Evolutionary conservation across 2,113 vertebrate genomes (phyloP), one percentile per base, ranked within the genome.

Genomic region (Oncorhynchus tshawytscha): DNA sequence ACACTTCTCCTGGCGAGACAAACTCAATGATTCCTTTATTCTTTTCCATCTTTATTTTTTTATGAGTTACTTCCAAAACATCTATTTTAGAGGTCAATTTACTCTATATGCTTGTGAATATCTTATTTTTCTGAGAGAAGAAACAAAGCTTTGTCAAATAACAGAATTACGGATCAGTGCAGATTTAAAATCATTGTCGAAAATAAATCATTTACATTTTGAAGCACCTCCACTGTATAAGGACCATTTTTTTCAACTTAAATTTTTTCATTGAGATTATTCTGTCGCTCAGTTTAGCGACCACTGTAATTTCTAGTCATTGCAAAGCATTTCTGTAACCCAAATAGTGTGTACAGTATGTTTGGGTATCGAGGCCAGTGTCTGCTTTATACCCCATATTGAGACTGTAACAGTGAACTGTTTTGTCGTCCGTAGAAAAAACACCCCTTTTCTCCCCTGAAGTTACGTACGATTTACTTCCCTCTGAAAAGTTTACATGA

Each of bases 1-100:
- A 71, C 31, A 5, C 0, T 25, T 60, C 72, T 69, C 77, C 77
- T 34, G 70, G 48, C 73, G 67, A 72, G 29, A 78, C 78, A 81
- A 72, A 70, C 39, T 18, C 72, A 73, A 70, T 64, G 66, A 82
- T 70, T 80, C 8, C 0, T 29, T 73, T 74, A 74, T 59, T 81
- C 77, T 80, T 66, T 86, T 85, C 74, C 77, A 76, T 88, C 59
- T 90, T 87, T 86, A 84, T 91, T 90, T 91, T 90, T 90, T 85
- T 80, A 81, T 82, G 83, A 81, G 78, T 85, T 89, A 88, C 71
- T 82, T 81, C 66, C 75, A 87, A 45, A 45, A 70, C 84, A 86
- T 90, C 82, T 86, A 85, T 84, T 78, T 78, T 87, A 82, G 76
- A 92, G 80, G 77, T 84, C 6, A 25, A 67, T 85, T 86, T 68